These are phyloP conservation scores for Leptinotarsa tumamoca DNA, from an alignment of 2,888 invertebrate species.

Conservation along the genomic window DNA sequence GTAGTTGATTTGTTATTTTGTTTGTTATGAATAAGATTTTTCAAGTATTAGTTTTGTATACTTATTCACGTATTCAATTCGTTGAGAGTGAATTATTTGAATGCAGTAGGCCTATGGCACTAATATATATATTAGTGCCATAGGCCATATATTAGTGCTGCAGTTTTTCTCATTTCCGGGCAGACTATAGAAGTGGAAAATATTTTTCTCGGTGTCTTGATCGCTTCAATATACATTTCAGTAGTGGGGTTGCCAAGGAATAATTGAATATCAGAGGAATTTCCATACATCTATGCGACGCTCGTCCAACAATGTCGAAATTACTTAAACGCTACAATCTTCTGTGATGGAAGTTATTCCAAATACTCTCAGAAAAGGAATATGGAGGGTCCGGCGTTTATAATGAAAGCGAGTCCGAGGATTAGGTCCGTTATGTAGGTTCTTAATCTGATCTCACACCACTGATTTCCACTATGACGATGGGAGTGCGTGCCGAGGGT, in stretches of 20 bases:
- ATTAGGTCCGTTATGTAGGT: conserved; percentile 17
- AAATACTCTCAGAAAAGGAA: conserved; percentile 2
- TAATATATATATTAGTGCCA: no score
- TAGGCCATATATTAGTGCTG: no score
- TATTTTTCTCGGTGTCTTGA: no score
- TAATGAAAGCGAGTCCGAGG: conserved; percentile 21
- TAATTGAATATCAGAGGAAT: conserved; percentile 6
- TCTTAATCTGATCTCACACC: conserved; percentile 21
- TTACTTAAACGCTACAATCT: conserved; percentile 17
- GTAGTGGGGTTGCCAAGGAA: background rate
- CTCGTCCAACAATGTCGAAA: conserved; percentile 19
- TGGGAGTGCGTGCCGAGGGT: conserved; percentile 30
- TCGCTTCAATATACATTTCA: no score
- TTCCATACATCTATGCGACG: background rate
- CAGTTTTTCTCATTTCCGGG: no score
- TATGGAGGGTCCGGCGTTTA: conserved; percentile 6
- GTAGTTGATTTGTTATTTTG: no score
- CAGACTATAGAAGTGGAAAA: no score
- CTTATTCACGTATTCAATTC: no score
- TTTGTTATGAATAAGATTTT: no score
- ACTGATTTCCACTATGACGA: conserved; percentile 33
- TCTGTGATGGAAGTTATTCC: conserved; percentile 16
- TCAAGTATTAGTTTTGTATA: no score
- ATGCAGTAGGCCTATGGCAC: no score
- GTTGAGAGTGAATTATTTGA: no score